phyloP scores from a whole-genome alignment of 1,140 invertebrate genomes.

The Campoletis sonorensis region DNA sequence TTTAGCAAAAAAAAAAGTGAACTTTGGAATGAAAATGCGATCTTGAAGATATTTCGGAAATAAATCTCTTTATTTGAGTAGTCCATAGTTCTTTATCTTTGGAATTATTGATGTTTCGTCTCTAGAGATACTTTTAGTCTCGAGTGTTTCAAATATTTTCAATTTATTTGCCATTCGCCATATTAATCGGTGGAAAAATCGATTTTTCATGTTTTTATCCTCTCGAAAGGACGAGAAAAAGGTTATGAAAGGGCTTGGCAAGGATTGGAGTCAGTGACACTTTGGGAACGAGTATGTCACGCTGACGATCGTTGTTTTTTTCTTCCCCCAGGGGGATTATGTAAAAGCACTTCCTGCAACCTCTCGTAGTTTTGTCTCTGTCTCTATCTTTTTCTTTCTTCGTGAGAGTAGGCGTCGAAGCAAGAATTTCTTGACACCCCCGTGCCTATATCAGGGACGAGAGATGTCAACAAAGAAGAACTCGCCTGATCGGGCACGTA shows the following conservation, averaged over 20 bases:
- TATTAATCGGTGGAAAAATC: neutral
- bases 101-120: too few species aligned
- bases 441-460: slow-evolving; percentile 8
- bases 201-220: slow-evolving; percentile 1
- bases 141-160: neutral
- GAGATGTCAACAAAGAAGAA: neutral
- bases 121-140: too few species aligned
- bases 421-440: slow-evolving; percentile 19
- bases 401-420: slow-evolving; percentile 34
- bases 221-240: neutral
- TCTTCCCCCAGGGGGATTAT: slow-evolving; percentile 50
- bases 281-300: neutral
- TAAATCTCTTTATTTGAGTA: too few species aligned
- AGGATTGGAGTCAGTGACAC: slow-evolving; percentile 9
- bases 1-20: too few species aligned
- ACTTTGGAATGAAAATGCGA: too few species aligned
- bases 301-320: slow-evolving; percentile 9
- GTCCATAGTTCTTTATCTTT: too few species aligned
- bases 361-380: slow-evolving; percentile 50
- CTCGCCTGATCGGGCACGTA: neutral
- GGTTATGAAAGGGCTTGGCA: neutral
- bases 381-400: neutral
- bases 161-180: neutral
- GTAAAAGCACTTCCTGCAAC: slow-evolving; percentile 57
- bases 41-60: too few species aligned